Percentiles rank a stretch among this genome's conserved stretches.
These are phyloP conservation scores for Manis javanica DNA, from an alignment of 2,797 vertebrate genomes.

Conservation along the genomic window DNA sequence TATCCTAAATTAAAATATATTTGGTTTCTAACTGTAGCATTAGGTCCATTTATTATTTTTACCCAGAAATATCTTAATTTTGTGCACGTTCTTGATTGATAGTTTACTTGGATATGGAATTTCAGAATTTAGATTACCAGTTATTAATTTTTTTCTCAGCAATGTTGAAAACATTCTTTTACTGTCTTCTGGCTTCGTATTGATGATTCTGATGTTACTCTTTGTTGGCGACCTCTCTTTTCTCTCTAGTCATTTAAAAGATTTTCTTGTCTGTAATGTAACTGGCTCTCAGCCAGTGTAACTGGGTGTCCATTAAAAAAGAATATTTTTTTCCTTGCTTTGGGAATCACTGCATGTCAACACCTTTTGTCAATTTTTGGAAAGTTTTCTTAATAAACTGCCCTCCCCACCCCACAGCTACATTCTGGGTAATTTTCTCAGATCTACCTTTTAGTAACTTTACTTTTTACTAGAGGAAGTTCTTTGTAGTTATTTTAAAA, in stretches of 20 bases:
- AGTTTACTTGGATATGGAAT: not conserved
- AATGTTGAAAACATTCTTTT: not conserved
- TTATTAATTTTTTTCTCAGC: not conserved
- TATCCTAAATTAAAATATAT: not conserved
- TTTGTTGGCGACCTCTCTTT: not conserved
- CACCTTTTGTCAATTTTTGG: not conserved
- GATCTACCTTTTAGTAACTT: not conserved
- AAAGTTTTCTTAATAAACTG: not conserved
- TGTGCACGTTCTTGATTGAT: not conserved
- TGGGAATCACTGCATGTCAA: not conserved
- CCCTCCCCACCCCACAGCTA: not conserved
- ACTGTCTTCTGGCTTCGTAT: not conserved
- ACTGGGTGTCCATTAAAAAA: not conserved
- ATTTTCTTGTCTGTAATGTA: not conserved
- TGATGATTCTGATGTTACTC: not conserved
- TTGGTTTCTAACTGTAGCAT: not conserved
- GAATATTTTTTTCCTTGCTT: not conserved
- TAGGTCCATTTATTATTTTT: conserved; percentile 36
- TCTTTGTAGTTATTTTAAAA: not conserved
- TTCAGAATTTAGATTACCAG: not conserved
- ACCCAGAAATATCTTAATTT: not conserved
- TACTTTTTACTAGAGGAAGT: not conserved
- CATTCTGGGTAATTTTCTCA: not conserved
- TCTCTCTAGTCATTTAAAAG: not conserved
- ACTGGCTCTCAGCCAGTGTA: not conserved